phyloP scores from a whole-genome alignment of 2,888 invertebrate species.

The Dynastes grantii region DNA sequence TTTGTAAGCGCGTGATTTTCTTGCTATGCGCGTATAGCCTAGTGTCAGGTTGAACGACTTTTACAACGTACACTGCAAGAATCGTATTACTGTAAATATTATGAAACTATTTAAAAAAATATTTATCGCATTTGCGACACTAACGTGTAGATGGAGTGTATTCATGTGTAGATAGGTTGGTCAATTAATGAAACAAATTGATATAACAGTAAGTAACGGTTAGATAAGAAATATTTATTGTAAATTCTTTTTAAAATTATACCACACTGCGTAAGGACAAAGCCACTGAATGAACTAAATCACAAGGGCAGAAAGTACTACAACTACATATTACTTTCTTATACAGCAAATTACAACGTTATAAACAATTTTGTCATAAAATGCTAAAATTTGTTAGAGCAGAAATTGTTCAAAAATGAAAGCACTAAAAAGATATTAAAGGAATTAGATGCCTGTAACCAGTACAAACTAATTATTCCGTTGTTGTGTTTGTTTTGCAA shows the following conservation, averaged over 20 bases:
- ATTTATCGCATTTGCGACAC: conserved; percentile 3
- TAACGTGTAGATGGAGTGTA: background rate
- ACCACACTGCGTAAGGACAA: too few species aligned
- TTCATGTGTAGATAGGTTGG: background rate
- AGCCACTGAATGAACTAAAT: too few species aligned
- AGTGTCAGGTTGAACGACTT: conserved; percentile 40
- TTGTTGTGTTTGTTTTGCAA: too few species aligned
- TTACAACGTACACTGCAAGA: conserved; percentile 6
- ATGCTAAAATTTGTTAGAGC: background rate
- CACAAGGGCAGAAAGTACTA: too few species aligned
- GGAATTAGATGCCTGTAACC: too few species aligned
- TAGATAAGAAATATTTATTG: too few species aligned
- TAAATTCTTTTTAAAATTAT: too few species aligned
- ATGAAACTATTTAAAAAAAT: conserved; percentile 23
- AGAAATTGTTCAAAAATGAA: background rate
- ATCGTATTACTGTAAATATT: conserved; percentile 29
- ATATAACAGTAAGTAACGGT: background rate
- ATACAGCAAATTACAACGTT: too few species aligned
- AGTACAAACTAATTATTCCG: too few species aligned
- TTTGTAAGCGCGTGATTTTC: conserved; percentile 35
- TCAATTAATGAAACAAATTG: background rate
- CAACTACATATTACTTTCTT: too few species aligned
- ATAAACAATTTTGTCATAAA: too few species aligned
- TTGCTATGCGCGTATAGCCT: conserved; percentile 20
- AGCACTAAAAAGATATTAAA: too few species aligned